Evolutionary conservation across 1,140 invertebrate genomes (phyloP), one percentile per base, ranked within the genome.

Genomic region (Orius insidiosus): DNA sequence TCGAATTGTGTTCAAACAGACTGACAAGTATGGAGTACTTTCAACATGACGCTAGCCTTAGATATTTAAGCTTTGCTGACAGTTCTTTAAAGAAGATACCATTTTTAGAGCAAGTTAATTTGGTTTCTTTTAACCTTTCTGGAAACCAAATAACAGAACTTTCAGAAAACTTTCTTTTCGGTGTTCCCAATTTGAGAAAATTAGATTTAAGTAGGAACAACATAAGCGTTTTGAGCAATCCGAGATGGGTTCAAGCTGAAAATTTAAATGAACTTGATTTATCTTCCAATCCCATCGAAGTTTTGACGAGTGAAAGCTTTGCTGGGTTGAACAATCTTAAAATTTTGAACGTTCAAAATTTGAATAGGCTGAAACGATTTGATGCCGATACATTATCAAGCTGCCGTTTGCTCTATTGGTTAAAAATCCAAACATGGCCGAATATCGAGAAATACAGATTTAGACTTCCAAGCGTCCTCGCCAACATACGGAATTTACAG

Each of bases 1-100:
- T 92, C 44, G 82, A 90, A 62, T 64, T 93, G 1, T 82, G 82
- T 32, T 72, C 71, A 42, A 93, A 90, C 62, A 67, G 70, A 14
- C 60, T 85, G 1, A 74, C 81, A 52, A 80, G 84, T 32, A 88
- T 88, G 62, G 85, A 86, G 54, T 83, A 88, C 60, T 67, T 89
- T 6, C 86, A 88, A 56, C 80, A 87, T 57, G 84, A 87, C 60
- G 71, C 85, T n/a, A 79, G 80, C 52, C 64, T 89, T 30, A 73
- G 79, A 56, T 69, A 76, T 58, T 67, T 90, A 45, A 78, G 75
- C 58, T 63, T 89, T 49, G 73, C 76, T 40, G 74, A 73, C 58
- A 77, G 80, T 58, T 76, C 79, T 34, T 70, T 88, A 45, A 77
- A 69, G 54, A 71, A 70, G 31, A 68, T 84, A 48, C 85, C 85